Evolutionary conservation across 2,888 invertebrate species (phyloP).

Genomic region (Tetropium fuscum): DNA sequence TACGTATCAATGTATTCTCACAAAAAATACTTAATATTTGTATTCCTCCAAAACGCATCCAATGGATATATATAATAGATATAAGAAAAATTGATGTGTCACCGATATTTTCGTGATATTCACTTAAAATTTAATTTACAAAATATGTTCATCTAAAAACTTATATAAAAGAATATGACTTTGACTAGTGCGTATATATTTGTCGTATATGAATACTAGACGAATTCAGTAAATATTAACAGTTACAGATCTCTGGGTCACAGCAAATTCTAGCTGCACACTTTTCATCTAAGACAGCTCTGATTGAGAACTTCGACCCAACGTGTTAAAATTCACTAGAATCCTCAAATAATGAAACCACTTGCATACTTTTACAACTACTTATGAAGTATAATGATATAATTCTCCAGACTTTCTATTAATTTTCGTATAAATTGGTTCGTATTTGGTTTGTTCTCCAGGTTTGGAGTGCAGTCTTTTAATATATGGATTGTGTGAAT

Average conservation of each 20-base stretch:
- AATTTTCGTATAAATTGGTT: slow-evolving; percentile 60
- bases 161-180: slow-evolving; percentile 36
- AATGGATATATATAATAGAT: no score
- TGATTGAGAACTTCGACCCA: no score
- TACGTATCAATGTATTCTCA: no score
- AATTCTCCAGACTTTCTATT: slow-evolving; percentile 58
- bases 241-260: neutral
- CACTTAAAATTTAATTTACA: slow-evolving; percentile 32
- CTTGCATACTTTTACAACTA: neutral
- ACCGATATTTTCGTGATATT: slow-evolving; percentile 31
- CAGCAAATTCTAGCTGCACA: neutral
- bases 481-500: slow-evolving; percentile 55
- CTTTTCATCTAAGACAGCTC: neutral
- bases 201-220: neutral
- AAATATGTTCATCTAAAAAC: slow-evolving; percentile 38
- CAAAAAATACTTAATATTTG: no score
- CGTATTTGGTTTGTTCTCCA: slow-evolving; percentile 51
- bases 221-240: neutral
- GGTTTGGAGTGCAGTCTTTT: slow-evolving; percentile 56
- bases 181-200: slow-evolving; percentile 32
- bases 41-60: no score
- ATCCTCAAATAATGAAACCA: neutral
- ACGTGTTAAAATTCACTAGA: neutral
- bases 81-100: slow-evolving; percentile 26
- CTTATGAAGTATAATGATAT: slow-evolving; percentile 60